These are phyloP conservation scores for Leptinotarsa tumamoca DNA, from an alignment of 2,888 invertebrate genomes.

Conservation along the genomic window DNA sequence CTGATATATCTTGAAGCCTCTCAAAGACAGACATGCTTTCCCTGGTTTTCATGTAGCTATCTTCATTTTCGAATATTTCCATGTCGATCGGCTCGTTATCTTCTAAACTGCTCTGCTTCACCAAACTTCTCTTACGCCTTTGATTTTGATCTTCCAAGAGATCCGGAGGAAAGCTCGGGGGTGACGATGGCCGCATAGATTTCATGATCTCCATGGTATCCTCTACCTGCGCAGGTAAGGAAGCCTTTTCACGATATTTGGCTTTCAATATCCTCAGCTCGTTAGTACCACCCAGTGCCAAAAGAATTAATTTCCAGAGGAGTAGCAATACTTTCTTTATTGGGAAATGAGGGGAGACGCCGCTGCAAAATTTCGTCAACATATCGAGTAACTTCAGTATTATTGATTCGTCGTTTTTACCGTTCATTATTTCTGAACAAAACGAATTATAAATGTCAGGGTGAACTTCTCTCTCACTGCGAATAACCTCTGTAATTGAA, in stretches of 20 bases:
- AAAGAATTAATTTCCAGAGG: constrained; percentile 94
- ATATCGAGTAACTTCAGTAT: constrained; percentile 92
- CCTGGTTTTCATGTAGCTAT: constrained; percentile 66
- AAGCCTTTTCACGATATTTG: constrained; percentile 76
- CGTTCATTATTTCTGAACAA: constrained; percentile 71
- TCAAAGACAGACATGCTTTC: constrained; percentile 52
- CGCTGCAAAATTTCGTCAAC: constrained; percentile 97
- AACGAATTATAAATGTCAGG: constrained; percentile 70
- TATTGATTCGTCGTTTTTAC: constrained; percentile 83
- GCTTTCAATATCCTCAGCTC: constrained; percentile 83
- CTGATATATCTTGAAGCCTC: constrained; percentile 29
- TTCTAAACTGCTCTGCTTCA: constrained; percentile 93
- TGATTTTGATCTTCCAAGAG: constrained; percentile 88
- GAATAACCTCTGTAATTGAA: constrained; percentile 94
- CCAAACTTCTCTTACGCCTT: constrained; percentile 81
- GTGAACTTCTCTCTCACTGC: constrained; percentile 74
- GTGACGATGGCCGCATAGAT: constrained; percentile 94
- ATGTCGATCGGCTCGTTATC: constrained; percentile 78
- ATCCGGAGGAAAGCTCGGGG: constrained; percentile 93
- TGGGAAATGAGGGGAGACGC: constrained; percentile 96
- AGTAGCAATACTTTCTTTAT: constrained; percentile 95
- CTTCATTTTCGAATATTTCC: constrained; percentile 73
- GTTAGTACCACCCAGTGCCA: constrained; percentile 92
- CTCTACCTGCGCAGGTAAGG: constrained; percentile 84
- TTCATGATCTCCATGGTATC: constrained; percentile 95